Conservation (phyloP, 2,888 invertebrate genomes). For the Ischnus inquisitorius region DNA sequence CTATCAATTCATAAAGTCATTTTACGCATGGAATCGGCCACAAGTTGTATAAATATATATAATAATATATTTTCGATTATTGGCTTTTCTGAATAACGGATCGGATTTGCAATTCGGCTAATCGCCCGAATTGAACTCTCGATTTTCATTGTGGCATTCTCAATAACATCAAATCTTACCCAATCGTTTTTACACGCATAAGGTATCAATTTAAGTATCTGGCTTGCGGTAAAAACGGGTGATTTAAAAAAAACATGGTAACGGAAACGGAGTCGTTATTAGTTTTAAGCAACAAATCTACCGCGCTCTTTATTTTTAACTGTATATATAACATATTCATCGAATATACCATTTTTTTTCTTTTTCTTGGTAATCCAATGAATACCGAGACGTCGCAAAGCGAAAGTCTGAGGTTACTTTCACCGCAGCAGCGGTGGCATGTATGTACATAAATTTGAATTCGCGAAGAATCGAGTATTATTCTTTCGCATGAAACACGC, state of each 20-base stretch:
- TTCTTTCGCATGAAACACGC: constrained; percentile 43
- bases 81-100: constrained; percentile 34
- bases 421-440: constrained; percentile 35
- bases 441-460: constrained; percentile 52
- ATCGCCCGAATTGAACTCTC: constrained; percentile 36
- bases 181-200: constrained; percentile 17
- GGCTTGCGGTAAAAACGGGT: constrained; percentile 55
- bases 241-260: constrained; percentile 47
- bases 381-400: constrained; percentile 27
- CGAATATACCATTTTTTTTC: constrained; percentile 58
- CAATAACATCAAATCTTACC: constrained; percentile 35
- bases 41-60: constrained; percentile 54
- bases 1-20: constrained; percentile 2
- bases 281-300: constrained; percentile 53
- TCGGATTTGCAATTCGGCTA: constrained; percentile 15
- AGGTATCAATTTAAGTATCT: constrained; percentile 60
- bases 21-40: constrained; percentile 20
- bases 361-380: constrained; percentile 39
- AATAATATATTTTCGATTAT: constrained; percentile 18
- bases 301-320: constrained; percentile 60
- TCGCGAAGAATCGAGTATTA: constrained; percentile 10
- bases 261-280: constrained; percentile 55
- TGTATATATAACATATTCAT: constrained; percentile 59
- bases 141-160: constrained; percentile 65
- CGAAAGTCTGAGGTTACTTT: neutral